Conservation (phyloP, 2,113 vertebrate species). For the Protobothrops flavoviridis region DNA sequence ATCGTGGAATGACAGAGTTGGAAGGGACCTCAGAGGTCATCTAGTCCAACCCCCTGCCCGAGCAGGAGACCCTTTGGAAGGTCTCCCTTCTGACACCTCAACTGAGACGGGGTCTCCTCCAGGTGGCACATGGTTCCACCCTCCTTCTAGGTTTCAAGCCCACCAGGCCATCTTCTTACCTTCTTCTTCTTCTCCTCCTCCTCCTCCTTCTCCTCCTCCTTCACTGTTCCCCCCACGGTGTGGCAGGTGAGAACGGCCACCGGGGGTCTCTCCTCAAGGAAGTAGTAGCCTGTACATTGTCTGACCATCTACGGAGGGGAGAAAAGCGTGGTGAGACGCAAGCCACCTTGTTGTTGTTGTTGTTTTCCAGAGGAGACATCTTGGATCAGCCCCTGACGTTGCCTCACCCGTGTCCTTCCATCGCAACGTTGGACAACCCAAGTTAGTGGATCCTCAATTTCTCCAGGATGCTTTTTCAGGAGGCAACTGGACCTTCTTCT, state of each 20-base stretch:
- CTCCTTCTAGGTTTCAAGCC: neutral
- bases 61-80: no score
- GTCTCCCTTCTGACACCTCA: no score
- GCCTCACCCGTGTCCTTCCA: neutral
- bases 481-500: no score
- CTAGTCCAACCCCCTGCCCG: no score
- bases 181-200: neutral
- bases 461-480: no score
- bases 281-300: neutral
- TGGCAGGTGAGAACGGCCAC: neutral
- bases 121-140: neutral
- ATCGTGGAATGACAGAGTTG: no score
- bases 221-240: neutral
- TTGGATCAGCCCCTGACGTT: neutral
- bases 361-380: neutral
- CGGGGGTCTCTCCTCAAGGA: neutral
- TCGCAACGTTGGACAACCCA: neutral
- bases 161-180: neutral
- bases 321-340: neutral
- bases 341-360: no score
- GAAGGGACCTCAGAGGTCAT: no score
- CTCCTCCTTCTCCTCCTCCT: neutral
- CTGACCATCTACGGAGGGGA: neutral
- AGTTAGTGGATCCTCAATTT: neutral
- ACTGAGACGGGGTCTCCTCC: no score